Evolutionary conservation across 2,888 invertebrate genomes (phyloP).

Genomic region (Pecten maximus): DNA sequence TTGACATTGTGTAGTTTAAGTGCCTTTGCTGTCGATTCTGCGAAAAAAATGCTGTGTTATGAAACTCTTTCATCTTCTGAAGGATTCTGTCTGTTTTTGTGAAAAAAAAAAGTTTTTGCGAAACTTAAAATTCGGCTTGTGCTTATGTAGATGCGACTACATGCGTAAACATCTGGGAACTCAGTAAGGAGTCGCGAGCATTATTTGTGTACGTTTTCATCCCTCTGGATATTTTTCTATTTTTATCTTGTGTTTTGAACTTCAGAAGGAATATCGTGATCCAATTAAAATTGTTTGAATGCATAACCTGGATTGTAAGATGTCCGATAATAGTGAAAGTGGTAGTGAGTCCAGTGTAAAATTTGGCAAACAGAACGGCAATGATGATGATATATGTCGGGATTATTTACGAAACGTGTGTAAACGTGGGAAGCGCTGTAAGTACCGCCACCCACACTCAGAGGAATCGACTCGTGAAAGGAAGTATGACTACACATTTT

Average conservation of each 20-base stretch:
- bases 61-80: not conserved
- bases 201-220: not conserved
- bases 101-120: not conserved
- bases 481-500: constrained; percentile 83
- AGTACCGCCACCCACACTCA: constrained; percentile 84
- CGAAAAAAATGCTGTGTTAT: constrained; percentile 6
- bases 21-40: constrained; percentile 23
- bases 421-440: constrained; percentile 86
- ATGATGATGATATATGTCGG: constrained; percentile 85
- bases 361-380: constrained; percentile 61
- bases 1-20: not conserved
- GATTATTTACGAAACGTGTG: constrained; percentile 86
- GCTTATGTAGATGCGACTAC: not conserved
- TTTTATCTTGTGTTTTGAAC: not conserved
- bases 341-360: constrained; percentile 69
- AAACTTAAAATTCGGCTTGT: not conserved
- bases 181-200: constrained; percentile 22
- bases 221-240: not conserved
- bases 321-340: constrained; percentile 78
- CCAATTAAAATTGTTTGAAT: not conserved
- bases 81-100: not conserved
- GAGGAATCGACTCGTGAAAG: constrained; percentile 79
- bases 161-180: not conserved
- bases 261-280: not conserved
- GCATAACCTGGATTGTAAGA: constrained; percentile 45